Evolutionary conservation across 2,888 invertebrate species (phyloP).

Genomic region (Idaea dimidiata): DNA sequence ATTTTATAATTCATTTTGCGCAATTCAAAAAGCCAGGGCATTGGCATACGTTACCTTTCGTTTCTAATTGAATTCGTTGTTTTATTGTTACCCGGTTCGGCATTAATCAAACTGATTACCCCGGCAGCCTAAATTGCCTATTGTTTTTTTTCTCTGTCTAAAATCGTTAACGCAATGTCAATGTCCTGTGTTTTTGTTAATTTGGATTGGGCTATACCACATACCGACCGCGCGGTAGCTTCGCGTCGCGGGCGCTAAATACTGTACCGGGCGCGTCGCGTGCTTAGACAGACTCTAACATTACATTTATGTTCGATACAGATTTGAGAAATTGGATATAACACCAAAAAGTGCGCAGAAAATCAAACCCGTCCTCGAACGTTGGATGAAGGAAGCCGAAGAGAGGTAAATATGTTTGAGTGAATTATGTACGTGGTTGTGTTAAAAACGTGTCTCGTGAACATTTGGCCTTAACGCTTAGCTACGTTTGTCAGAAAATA

Average conservation of each 20-base stretch:
- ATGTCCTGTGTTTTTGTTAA: slow-evolving; percentile 84
- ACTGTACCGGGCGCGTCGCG: slow-evolving; percentile 41
- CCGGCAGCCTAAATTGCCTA: slow-evolving; percentile 76
- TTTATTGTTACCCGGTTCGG: slow-evolving; percentile 75
- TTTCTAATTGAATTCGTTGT: slow-evolving; percentile 77
- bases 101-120: slow-evolving; percentile 80
- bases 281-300: slow-evolving; percentile 71
- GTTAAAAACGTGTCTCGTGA: slow-evolving; percentile 68
- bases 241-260: slow-evolving; percentile 21
- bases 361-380: slow-evolving; percentile 98
- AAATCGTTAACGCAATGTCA: slow-evolving; percentile 81
- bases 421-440: slow-evolving; percentile 71
- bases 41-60: slow-evolving; percentile 87
- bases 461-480: slow-evolving; percentile 78
- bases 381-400: slow-evolving; percentile 99
- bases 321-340: slow-evolving; percentile 99
- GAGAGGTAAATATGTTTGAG: slow-evolving; percentile 89
- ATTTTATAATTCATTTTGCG: slow-evolving; percentile 76
- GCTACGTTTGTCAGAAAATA: slow-evolving; percentile 68
- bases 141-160: slow-evolving; percentile 71
- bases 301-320: slow-evolving; percentile 82
- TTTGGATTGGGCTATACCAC: slow-evolving; percentile 56
- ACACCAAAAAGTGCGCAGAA: slow-evolving; percentile 99
- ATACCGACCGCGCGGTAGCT: slow-evolving; percentile 40
- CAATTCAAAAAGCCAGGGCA: slow-evolving; percentile 91